phyloP scores from a whole-genome alignment of 2,797 vertebrate genomes.

The Peromyscus melanophrys region DNA sequence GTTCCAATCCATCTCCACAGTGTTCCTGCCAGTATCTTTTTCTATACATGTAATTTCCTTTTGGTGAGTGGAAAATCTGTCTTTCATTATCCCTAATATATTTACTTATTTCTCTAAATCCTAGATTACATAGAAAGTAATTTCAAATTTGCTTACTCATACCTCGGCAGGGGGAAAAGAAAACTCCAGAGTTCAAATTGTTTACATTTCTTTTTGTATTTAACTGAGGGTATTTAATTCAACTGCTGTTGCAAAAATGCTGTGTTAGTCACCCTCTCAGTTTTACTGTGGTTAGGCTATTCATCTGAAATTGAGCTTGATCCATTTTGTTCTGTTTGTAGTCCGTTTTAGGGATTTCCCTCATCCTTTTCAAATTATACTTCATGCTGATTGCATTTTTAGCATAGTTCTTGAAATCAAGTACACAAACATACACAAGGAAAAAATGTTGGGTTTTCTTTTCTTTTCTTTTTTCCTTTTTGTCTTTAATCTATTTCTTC shows the following conservation, averaged over 20 bases:
- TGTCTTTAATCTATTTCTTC: background rate
- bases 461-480: background rate
- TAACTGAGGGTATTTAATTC: slow-evolving; percentile 37
- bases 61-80: slow-evolving; percentile 60
- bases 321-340: slow-evolving; percentile 62
- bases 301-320: slow-evolving; percentile 58
- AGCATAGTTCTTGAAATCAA: slow-evolving; percentile 20
- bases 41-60: slow-evolving; percentile 56
- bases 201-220: slow-evolving; percentile 72
- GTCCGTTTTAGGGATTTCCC: slow-evolving; percentile 56
- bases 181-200: slow-evolving; percentile 62
- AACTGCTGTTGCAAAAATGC: slow-evolving; percentile 20
- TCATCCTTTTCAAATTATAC: background rate
- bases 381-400: slow-evolving; percentile 55
- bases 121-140: slow-evolving; percentile 72
- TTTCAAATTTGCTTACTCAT: slow-evolving; percentile 74
- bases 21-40: slow-evolving; percentile 21
- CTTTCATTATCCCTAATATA: slow-evolving; percentile 60
- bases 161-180: background rate
- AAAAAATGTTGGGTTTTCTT: background rate
- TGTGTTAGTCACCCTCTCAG: background rate
- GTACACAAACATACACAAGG: background rate
- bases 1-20: background rate
- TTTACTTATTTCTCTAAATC: slow-evolving; percentile 76
- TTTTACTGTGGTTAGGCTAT: slow-evolving; percentile 16